Conservation (phyloP, 64 coral and sea anemone species). For the Acropora yongei region DNA sequence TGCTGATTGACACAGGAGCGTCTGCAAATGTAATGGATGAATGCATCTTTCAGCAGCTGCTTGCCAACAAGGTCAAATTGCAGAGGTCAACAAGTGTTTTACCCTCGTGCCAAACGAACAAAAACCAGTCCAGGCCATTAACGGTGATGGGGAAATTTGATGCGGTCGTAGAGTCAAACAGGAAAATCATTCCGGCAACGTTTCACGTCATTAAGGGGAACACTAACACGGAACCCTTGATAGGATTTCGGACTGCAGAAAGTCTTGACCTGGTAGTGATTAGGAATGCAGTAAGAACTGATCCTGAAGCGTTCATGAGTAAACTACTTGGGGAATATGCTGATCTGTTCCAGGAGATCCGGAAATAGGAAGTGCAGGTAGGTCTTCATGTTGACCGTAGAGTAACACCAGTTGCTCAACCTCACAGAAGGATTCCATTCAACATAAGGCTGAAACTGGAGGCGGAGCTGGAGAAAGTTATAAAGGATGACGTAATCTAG, state of each 20-base stretch:
- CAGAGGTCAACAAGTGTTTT: background rate
- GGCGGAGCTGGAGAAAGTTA: too few species aligned
- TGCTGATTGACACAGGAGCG: constrained; percentile 16
- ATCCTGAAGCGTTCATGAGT: background rate
- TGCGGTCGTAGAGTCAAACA: constrained; percentile 24
- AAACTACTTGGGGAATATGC: background rate
- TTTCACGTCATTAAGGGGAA: constrained; percentile 23
- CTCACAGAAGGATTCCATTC: too few species aligned
- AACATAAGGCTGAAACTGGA: too few species aligned
- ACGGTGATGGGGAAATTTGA: constrained; percentile 28
- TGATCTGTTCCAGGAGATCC: constrained; percentile 6
- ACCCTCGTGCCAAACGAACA: background rate
- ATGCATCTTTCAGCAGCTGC: background rate
- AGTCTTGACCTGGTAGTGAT: background rate
- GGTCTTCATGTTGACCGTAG: too few species aligned
- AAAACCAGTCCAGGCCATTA: constrained; percentile 14
- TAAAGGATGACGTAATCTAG: too few species aligned
- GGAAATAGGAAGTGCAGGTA: constrained; percentile 26
- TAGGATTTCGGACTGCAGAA: constrained; percentile 15
- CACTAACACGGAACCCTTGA: constrained; percentile 22
- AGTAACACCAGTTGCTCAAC: too few species aligned
- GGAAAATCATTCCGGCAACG: background rate
- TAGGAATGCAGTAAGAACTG: background rate
- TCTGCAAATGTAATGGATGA: constrained; percentile 15
- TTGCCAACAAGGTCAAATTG: constrained; percentile 2